Conservation (phyloP, 2,888 invertebrate species). For the Philereme vetulata region DNA sequence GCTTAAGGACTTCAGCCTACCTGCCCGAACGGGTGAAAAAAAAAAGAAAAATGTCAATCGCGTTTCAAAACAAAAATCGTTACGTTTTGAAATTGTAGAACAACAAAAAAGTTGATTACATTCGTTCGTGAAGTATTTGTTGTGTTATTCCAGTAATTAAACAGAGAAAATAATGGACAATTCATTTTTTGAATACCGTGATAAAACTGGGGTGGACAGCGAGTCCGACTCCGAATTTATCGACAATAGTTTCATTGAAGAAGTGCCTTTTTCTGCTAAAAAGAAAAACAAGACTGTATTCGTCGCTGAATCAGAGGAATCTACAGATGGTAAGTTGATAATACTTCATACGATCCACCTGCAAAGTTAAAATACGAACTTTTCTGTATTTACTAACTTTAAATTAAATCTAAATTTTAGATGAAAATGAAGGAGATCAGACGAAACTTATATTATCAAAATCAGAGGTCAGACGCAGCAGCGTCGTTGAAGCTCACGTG, state of each 20-base stretch:
- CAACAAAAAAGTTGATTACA: constrained; percentile 1
- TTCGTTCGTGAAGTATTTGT: constrained; percentile 1
- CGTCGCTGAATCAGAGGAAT: constrained; percentile 74
- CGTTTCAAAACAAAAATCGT: constrained; percentile 21
- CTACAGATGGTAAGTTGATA: constrained; percentile 54
- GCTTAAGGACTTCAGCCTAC: too few relatives aligned
- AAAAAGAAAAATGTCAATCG: constrained; percentile 3
- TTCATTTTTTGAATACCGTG: constrained; percentile 74
- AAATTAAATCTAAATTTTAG: constrained; percentile 34
- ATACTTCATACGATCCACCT: background rate
- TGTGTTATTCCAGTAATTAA: background rate
- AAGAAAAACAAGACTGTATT: constrained; percentile 68
- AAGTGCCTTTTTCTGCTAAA: constrained; percentile 52
- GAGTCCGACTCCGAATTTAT: constrained; percentile 68
- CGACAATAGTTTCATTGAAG: constrained; percentile 60
- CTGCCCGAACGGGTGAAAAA: too few relatives aligned
- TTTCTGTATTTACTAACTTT: too few relatives aligned
- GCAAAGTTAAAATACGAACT: background rate
- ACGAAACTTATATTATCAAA: constrained; percentile 37
- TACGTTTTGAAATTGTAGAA: constrained; percentile 10
- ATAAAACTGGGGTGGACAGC: constrained; percentile 54
- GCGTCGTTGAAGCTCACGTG: constrained; percentile 45
- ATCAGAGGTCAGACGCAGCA: constrained; percentile 45
- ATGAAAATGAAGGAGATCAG: constrained; percentile 45
- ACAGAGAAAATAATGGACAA: constrained; percentile 57